These are phyloP conservation scores for Melanargia galathea DNA, from an alignment of 2,888 invertebrate species.

Conservation along the genomic window DNA sequence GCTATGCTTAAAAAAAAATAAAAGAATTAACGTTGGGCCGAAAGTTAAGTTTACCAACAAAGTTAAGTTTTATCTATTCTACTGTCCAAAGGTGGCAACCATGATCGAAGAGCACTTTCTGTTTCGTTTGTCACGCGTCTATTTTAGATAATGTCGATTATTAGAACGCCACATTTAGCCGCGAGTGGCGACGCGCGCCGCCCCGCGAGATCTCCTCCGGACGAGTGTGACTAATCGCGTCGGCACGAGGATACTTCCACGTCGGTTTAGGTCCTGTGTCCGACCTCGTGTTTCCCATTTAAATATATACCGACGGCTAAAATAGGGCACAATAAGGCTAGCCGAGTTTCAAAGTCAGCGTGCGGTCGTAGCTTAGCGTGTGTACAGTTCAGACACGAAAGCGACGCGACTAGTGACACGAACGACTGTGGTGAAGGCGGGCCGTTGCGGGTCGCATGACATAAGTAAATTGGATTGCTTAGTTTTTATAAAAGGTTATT, in stretches of 20 bases:
- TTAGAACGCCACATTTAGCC: slow-evolving; percentile 76
- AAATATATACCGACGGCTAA: slow-evolving; percentile 65
- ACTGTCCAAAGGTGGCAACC: not conserved
- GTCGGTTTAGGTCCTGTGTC: slow-evolving; percentile 57
- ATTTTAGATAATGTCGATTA: slow-evolving; percentile 81
- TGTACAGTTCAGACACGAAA: slow-evolving; percentile 1
- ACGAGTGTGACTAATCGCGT: slow-evolving; percentile 59
- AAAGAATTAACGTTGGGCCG: too few relatives aligned
- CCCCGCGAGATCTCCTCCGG: slow-evolving; percentile 33
- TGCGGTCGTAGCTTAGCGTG: slow-evolving; percentile 43
- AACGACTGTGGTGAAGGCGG: too few relatives aligned
- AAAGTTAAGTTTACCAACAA: too few relatives aligned
- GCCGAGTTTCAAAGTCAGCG: slow-evolving; percentile 64
- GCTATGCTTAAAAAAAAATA: too few relatives aligned
- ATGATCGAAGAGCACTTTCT: slow-evolving; percentile 67
- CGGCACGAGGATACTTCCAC: slow-evolving; percentile 57
- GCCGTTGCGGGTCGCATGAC: not conserved
- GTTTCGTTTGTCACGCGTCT: slow-evolving; percentile 80
- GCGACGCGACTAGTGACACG: too few relatives aligned
- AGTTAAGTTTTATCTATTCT: not conserved
- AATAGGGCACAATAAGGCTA: slow-evolving; percentile 66
- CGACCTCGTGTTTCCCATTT: slow-evolving; percentile 70
- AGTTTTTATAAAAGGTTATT: too few relatives aligned
- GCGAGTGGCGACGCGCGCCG: slow-evolving; percentile 50
- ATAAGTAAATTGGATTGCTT: too few relatives aligned